Conservation (phyloP, 1,140 invertebrate genomes). For the Drosophila ironensis region DNA sequence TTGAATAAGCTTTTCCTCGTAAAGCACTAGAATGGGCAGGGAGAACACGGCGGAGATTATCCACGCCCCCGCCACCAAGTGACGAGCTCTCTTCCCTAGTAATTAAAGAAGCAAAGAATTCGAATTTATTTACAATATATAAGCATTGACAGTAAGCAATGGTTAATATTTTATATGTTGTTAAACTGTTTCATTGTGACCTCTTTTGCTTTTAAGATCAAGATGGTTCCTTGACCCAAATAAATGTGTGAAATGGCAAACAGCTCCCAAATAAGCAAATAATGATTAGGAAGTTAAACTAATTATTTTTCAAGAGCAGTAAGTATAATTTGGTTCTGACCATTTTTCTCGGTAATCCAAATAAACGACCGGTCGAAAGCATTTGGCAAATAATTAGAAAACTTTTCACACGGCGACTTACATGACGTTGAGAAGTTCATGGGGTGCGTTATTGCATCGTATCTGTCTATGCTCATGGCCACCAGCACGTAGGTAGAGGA, state of each 20-base stretch:
- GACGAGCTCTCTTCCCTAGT: slow-evolving; percentile 92
- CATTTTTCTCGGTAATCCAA: slow-evolving; percentile 5
- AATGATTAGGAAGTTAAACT: no score
- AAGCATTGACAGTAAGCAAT: no score
- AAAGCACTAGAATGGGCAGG: slow-evolving; percentile 91
- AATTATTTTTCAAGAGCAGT: no score
- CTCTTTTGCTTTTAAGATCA: no score
- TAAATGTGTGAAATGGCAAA: no score
- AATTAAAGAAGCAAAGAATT: slow-evolving; percentile 8
- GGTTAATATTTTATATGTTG: no score
- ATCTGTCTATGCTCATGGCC: slow-evolving; percentile 95
- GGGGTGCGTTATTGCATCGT: slow-evolving; percentile 96
- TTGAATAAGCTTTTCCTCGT: slow-evolving; percentile 90
- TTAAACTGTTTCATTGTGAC: no score
- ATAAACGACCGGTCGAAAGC: slow-evolving; percentile 28
- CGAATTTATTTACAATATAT: background rate
- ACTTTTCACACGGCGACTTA: slow-evolving; percentile 85
- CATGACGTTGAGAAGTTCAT: slow-evolving; percentile 97
- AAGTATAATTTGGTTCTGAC: no score
- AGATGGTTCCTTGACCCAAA: no score
- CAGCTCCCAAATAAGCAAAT: no score
- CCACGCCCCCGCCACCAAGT: slow-evolving; percentile 92
- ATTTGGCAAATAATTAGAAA: slow-evolving; percentile 73
- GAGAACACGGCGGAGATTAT: slow-evolving; percentile 92
- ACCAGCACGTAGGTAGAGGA: slow-evolving; percentile 97